These are phyloP conservation scores for Bubo scandiacus DNA, from an alignment of 2,113 vertebrate species.

Conservation along the genomic window DNA sequence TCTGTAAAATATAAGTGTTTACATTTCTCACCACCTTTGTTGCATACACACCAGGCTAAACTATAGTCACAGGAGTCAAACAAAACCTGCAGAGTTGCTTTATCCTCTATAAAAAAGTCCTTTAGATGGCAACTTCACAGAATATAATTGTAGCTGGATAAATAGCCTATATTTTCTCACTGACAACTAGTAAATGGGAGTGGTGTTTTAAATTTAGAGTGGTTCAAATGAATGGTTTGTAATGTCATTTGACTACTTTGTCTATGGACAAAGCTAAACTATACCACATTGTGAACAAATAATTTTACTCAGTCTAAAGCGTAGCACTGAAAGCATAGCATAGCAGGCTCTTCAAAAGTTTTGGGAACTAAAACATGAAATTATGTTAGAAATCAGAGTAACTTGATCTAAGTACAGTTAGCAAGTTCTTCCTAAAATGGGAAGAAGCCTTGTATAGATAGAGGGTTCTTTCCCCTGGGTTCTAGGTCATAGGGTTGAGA, in stretches of 20 bases:
- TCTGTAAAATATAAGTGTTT: not conserved
- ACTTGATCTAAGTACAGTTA: conserved; percentile 19
- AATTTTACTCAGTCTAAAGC: not conserved
- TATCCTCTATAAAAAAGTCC: not conserved
- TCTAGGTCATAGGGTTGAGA: conserved; percentile 31
- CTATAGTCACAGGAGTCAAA: not conserved
- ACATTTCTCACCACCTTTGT: not conserved
- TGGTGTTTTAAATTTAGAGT: not conserved
- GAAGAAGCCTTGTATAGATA: not conserved
- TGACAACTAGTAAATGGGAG: not conserved
- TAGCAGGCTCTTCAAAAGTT: not conserved
- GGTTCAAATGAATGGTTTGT: not conserved
- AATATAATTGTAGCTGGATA: not conserved
- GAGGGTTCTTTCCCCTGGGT: not conserved
- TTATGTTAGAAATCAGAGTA: conserved; percentile 21
- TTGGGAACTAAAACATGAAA: conserved; percentile 16
- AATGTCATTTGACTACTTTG: not conserved
- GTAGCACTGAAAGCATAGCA: not conserved
- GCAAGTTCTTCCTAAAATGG: conserved; percentile 40
- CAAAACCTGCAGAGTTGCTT: not conserved
- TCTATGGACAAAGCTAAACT: not conserved
- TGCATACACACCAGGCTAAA: not conserved
- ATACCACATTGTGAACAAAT: not conserved
- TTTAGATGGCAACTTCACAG: not conserved
- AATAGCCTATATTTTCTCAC: not conserved